A percentile compares a stretch with the other conserved stretches of the same genome.
Evolutionary conservation across 2,888 invertebrate species (phyloP).

Genomic region (Dicranocentrus wangi): DNA sequence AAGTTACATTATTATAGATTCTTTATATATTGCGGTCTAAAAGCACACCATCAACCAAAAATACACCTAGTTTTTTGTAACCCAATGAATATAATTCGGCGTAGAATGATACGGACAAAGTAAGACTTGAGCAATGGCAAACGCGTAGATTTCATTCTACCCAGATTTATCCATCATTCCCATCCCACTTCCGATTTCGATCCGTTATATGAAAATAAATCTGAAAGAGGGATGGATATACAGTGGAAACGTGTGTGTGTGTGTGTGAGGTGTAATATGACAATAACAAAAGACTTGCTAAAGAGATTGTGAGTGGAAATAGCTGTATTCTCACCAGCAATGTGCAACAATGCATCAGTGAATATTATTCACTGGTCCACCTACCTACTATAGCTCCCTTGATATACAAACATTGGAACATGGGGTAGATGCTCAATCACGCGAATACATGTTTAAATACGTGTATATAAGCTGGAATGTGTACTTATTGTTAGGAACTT

Average conservation of each 20-base stretch:
- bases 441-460: too few relatives aligned
- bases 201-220: conserved; percentile 21
- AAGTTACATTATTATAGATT: too few relatives aligned
- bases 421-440: too few relatives aligned
- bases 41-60: too few relatives aligned
- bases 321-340: neutral
- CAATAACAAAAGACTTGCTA: conserved; percentile 7
- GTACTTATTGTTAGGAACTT: too few relatives aligned
- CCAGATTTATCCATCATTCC: conserved; percentile 23
- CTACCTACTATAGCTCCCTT: neutral
- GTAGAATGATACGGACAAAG: too few relatives aligned
- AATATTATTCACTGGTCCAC: conserved; percentile 1
- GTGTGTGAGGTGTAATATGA: neutral
- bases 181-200: conserved; percentile 8
- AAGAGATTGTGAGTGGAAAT: neutral
- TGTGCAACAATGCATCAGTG: neutral
- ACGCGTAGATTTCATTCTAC: too few relatives aligned
- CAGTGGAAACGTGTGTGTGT: neutral
- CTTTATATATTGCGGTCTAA: neutral
- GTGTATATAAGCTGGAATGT: too few relatives aligned
- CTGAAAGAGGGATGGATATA: neutral
- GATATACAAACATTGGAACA: too few relatives aligned
- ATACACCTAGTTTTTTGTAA: too few relatives aligned
- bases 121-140: too few relatives aligned
- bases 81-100: too few relatives aligned